Percentiles rank a stretch among this genome's conserved stretches.
Evolutionary conservation across 2,888 invertebrate genomes (phyloP).

Genomic region (Cylloceria caligata): DNA sequence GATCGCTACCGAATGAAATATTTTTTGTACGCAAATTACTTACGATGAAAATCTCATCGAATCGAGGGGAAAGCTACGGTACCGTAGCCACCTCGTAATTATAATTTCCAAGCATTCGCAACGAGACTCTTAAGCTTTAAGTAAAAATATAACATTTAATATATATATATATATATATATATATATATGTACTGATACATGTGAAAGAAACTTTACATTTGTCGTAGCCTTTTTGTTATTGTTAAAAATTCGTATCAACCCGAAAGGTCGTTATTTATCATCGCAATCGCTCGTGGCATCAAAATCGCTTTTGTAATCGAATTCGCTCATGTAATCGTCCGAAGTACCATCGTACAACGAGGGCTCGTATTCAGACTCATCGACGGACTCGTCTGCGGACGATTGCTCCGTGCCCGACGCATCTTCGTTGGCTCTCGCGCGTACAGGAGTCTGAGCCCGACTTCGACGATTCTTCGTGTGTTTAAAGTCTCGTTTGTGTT

Average conservation of each 20-base stretch:
- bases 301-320: constrained; percentile 53
- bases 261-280: too few species aligned
- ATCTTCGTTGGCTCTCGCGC: constrained; percentile 48
- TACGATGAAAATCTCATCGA: constrained; percentile 8
- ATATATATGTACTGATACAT: constrained; percentile 30
- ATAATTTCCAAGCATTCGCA: constrained; percentile 6
- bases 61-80: too few species aligned
- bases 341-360: constrained; percentile 69
- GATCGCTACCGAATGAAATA: background rate
- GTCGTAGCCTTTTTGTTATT: background rate
- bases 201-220: constrained; percentile 23
- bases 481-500: constrained; percentile 86
- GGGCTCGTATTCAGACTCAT: constrained; percentile 81
- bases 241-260: background rate
- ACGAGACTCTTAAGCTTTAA: constrained; percentile 6
- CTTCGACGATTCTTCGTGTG: constrained; percentile 74
- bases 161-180: constrained; percentile 43
- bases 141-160: constrained; percentile 32
- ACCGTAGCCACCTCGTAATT: too few species aligned
- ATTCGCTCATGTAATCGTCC: constrained; percentile 69
- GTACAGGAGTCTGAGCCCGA: constrained; percentile 71
- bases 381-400: constrained; percentile 79
- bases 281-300: constrained; percentile 54
- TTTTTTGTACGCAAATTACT: constrained; percentile 4
- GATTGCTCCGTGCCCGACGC: constrained; percentile 67